phyloP scores from a whole-genome alignment of 2,797 vertebrate species.

The Prunella strophiata region DNA sequence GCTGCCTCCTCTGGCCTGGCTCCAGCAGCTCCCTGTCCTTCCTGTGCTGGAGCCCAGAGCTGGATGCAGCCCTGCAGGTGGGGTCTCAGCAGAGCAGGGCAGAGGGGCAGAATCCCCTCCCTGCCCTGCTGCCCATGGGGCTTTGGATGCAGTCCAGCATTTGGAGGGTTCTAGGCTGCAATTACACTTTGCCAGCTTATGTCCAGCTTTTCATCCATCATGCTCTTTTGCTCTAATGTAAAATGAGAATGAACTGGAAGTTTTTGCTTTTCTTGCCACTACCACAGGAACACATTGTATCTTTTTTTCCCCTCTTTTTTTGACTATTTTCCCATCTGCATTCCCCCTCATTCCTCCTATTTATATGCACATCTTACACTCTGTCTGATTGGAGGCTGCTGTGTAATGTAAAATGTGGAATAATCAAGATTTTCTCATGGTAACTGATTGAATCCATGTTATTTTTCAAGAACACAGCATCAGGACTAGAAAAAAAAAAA shows the following conservation, averaged over 20 bases:
- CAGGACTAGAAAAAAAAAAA: not conserved
- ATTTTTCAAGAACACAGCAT: not conserved
- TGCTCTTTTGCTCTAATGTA: not conserved
- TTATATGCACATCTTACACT: not conserved
- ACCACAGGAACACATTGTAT: not conserved
- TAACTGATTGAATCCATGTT: not conserved
- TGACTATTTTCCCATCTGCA: not conserved
- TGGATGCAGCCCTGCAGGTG: not conserved
- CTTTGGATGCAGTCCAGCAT: not conserved
- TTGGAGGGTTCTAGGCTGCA: rapidly evolving
- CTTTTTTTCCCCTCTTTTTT: not conserved
- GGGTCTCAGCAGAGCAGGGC: not conserved
- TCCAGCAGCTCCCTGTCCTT: not conserved
- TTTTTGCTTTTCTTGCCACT: not conserved
- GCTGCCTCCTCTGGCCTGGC: not conserved
- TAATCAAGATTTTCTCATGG: not conserved
- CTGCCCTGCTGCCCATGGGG: not conserved
- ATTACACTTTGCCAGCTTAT: not conserved
- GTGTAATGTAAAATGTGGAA: not conserved
- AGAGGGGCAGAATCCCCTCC: not conserved
- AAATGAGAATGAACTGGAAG: not conserved
- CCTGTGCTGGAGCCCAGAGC: not conserved
- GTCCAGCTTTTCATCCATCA: not conserved
- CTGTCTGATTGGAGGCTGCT: not conserved
- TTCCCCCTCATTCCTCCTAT: not conserved